These are phyloP conservation scores for Phortica magna DNA, from an alignment of 2,888 invertebrate genomes.

Conservation along the genomic window DNA sequence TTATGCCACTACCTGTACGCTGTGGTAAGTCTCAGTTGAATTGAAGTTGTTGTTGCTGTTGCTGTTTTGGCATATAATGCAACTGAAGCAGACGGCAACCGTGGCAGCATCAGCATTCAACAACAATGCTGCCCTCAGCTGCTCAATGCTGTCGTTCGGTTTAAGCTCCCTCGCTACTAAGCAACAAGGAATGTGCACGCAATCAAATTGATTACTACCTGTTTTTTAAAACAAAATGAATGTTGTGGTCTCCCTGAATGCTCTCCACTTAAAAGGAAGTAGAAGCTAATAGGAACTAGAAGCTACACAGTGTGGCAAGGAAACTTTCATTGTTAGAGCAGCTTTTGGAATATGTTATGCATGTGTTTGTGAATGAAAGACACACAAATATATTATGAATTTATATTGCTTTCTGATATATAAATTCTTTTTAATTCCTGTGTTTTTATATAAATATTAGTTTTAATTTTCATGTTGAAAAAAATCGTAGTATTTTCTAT, in stretches of 20 bases:
- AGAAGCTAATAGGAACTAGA: conserved; percentile 26
- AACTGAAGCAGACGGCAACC: background rate
- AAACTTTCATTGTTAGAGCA: background rate
- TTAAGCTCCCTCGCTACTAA: conserved; percentile 18
- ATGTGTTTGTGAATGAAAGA: too few relatives aligned
- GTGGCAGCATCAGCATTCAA: background rate
- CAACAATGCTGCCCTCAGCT: conserved; percentile 14
- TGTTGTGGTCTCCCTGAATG: conserved; percentile 37
- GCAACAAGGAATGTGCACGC: conserved; percentile 38
- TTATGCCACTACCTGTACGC: background rate
- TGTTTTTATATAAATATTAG: too few relatives aligned
- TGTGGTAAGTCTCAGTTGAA: background rate
- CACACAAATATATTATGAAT: too few relatives aligned
- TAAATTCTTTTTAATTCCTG: too few relatives aligned
- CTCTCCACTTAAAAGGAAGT: conserved; percentile 18
- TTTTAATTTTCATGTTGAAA: too few relatives aligned
- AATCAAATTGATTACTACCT: conserved; percentile 58
- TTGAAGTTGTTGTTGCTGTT: background rate
- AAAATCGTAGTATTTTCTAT: too few relatives aligned
- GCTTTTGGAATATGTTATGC: background rate
- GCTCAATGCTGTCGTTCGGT: conserved; percentile 5
- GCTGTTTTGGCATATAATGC: conserved; percentile 1
- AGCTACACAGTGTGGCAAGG: background rate
- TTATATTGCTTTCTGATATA: too few relatives aligned
- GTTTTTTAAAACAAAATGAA: conserved; percentile 41